Percentiles rank a stretch among this genome's conserved stretches.
Evolutionary conservation across 2,888 invertebrate genomes (phyloP).

Genomic region (Notodonta dromedarius): DNA sequence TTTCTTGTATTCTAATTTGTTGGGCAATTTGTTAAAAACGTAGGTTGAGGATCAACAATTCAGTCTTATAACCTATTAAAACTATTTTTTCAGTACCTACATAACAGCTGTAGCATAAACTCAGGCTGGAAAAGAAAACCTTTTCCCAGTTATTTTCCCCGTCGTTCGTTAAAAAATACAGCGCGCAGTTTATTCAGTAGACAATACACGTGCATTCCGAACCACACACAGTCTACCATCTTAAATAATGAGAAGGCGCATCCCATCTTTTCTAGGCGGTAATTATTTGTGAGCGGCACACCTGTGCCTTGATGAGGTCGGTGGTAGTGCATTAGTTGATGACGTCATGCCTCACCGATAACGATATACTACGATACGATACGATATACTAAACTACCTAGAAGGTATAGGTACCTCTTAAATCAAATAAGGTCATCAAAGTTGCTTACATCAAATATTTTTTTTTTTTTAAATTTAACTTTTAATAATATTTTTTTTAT

Average conservation of each 20-base stretch:
- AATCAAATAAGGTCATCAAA: no score
- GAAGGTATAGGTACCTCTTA: not conserved
- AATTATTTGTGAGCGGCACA: conserved; percentile 65
- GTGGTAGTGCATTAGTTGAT: conserved; percentile 77
- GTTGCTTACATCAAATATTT: no score
- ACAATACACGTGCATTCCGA: conserved; percentile 45
- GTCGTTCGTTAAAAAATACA: conserved; percentile 18
- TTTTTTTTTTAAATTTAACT: no score
- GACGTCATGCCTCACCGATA: conserved; percentile 60
- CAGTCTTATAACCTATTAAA: no score
- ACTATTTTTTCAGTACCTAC: no score
- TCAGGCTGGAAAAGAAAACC: conserved; percentile 2
- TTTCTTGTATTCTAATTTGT: no score
- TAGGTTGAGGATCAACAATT: no score
- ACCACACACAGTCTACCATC: conserved; percentile 59
- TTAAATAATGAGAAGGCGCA: conserved; percentile 70
- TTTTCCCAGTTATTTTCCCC: conserved; percentile 10
- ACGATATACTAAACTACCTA: not conserved
- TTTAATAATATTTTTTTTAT: no score
- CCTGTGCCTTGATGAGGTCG: conserved; percentile 63
- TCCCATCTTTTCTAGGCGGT: conserved; percentile 68
- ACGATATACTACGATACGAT: no score
- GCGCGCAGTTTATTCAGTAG: conserved; percentile 36
- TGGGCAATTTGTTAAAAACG: no score
- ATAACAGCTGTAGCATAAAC: not conserved